phyloP scores from a whole-genome alignment of 2,113 vertebrate genomes.

The Serilophus lunatus region DNA sequence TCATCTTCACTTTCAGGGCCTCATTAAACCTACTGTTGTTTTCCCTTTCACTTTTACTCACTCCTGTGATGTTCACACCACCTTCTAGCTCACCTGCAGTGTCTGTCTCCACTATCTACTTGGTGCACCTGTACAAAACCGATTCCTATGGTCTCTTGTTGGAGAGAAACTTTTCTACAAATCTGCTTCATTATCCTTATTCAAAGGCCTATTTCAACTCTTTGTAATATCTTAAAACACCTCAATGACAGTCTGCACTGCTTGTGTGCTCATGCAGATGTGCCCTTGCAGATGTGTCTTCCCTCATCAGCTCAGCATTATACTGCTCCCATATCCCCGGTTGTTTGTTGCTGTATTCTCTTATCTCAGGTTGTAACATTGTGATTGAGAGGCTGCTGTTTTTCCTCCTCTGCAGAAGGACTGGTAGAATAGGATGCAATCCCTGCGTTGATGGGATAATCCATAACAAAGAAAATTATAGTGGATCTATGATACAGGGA shows the following conservation, averaged over 20 bases:
- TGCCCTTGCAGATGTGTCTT: background rate
- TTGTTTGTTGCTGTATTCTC: background rate
- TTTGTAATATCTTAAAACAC: background rate
- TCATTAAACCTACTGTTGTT: background rate
- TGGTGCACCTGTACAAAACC: background rate
- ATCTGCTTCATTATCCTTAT: background rate
- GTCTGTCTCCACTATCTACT: background rate
- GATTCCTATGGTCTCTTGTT: background rate
- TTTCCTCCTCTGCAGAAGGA: background rate
- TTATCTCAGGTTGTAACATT: background rate
- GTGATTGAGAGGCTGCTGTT: background rate
- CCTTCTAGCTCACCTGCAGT: background rate
- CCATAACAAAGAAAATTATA: background rate
- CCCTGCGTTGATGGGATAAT: background rate
- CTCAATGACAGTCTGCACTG: background rate
- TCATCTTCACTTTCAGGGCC: background rate
- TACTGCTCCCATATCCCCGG: background rate
- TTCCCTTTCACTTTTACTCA: background rate
- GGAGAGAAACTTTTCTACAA: background rate
- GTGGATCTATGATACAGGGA: background rate
- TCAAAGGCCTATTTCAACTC: background rate
- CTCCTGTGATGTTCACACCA: background rate
- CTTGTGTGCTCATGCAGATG: background rate
- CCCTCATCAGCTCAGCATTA: accelerated
- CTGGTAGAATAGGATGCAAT: background rate